A percentile compares a stretch with the other conserved stretches of the same genome.
Evolutionary conservation across 2,888 invertebrate species (phyloP).

Genomic region (Parnassius glacialis): DNA sequence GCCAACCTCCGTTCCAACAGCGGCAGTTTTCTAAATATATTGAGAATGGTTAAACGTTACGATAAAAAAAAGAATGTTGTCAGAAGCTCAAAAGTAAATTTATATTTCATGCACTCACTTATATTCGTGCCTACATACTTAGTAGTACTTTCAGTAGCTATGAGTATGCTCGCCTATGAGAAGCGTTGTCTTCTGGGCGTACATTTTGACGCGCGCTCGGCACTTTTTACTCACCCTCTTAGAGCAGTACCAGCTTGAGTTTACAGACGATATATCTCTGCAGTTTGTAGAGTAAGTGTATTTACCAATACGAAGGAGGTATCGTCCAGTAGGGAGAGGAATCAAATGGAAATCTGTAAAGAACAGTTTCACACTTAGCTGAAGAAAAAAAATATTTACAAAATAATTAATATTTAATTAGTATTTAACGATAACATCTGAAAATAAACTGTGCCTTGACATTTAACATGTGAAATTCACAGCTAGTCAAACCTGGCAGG

Average conservation of each 20-base stretch:
- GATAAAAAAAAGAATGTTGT: too few relatives aligned
- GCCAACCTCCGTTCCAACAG: too few relatives aligned
- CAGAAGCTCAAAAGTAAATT: background rate
- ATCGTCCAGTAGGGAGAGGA: slow-evolving; percentile 37
- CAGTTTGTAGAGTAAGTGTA: slow-evolving; percentile 37
- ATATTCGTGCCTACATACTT: too few relatives aligned
- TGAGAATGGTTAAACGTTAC: too few relatives aligned
- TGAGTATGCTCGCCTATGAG: slow-evolving; percentile 34
- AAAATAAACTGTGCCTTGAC: too few relatives aligned
- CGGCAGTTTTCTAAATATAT: too few relatives aligned
- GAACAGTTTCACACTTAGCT: background rate
- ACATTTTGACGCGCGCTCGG: slow-evolving; percentile 33
- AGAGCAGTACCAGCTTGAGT: slow-evolving; percentile 41
- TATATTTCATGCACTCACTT: background rate
- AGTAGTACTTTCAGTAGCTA: background rate
- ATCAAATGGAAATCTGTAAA: slow-evolving; percentile 32
- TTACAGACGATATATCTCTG: slow-evolving; percentile 28
- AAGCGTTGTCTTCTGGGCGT: slow-evolving; percentile 25
- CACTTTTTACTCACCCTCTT: slow-evolving; percentile 38
- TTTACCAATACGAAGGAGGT: slow-evolving; percentile 35
- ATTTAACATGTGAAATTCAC: too few relatives aligned
- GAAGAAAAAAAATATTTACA: background rate
- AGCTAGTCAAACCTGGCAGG: too few relatives aligned
- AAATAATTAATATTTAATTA: background rate
- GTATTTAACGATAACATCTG: background rate